A percentile compares a stretch with the other conserved stretches of the same genome.
These are phyloP conservation scores for Drosophila nigritarsus DNA, from an alignment of 2,888 invertebrate genomes.

Conservation along the genomic window DNA sequence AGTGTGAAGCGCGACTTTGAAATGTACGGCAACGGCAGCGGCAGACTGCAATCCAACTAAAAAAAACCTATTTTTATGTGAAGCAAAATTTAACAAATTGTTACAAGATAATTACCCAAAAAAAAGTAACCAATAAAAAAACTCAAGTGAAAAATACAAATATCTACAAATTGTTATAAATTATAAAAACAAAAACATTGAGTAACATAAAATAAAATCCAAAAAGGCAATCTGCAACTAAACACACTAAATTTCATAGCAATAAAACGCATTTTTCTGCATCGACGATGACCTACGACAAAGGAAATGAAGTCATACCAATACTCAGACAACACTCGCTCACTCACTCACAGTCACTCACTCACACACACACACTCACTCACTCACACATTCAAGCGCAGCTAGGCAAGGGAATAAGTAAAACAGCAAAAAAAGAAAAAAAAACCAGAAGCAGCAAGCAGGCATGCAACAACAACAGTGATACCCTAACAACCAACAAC, in stretches of 20 bases:
- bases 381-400: constrained; percentile 50
- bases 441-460: constrained; percentile 31
- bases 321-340: constrained; percentile 39
- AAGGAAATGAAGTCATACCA: constrained; percentile 84
- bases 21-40: constrained; percentile 69
- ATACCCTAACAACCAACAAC: constrained; percentile 51
- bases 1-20: constrained; percentile 84
- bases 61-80: constrained; percentile 30
- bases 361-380: constrained; percentile 21
- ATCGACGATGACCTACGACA: constrained; percentile 84
- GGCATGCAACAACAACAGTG: constrained; percentile 42
- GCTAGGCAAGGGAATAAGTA: constrained; percentile 66
- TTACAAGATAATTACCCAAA: constrained; percentile 4
- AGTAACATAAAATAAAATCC: neutral
- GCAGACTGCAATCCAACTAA: constrained; percentile 13
- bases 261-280: constrained; percentile 70
- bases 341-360: constrained; percentile 13
- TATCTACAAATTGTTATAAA: neutral
- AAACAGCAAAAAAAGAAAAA: constrained; percentile 50
- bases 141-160: constrained; percentile 23
- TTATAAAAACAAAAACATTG: neutral
- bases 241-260: constrained; percentile 21
- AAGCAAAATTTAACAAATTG: constrained; percentile 17
- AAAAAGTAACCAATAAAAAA: constrained; percentile 7
- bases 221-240: constrained; percentile 6